Evolutionary conservation across 92 coral and sea anemone species (phyloP).

Genomic region (Phenganax stokvisi): DNA sequence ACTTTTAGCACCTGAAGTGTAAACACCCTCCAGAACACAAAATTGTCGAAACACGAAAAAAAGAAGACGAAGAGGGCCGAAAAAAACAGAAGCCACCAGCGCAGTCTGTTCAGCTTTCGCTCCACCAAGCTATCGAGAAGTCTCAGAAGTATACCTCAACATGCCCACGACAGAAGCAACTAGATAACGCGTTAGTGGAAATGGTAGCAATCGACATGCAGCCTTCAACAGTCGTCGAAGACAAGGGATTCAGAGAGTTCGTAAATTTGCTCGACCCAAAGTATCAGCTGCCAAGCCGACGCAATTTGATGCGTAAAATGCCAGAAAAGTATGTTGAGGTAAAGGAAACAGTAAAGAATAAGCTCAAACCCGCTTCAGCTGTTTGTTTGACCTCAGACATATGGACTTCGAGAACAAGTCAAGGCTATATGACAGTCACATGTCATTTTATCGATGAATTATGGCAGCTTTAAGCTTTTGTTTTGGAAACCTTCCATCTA

Average conservation of each 20-base stretch:
- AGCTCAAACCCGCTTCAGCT: constrained; percentile 17
- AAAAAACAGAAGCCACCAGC: no score
- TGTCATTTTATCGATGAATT: constrained; percentile 26
- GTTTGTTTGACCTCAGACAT: constrained; percentile 22
- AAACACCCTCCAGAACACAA: constrained; percentile 40
- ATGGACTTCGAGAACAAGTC: constrained; percentile 22
- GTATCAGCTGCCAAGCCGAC: no score
- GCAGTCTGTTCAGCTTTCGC: no score
- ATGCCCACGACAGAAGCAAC: no score
- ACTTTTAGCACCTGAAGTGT: constrained; percentile 37
- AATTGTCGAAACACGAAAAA: constrained; percentile 24
- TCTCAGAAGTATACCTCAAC: no score
- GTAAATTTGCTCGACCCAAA: no score
- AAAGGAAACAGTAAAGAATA: constrained; percentile 12
- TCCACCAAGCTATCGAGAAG: no score
- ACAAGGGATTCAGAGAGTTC: no score
- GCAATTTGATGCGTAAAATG: background rate
- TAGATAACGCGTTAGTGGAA: no score
- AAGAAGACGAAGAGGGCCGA: constrained; percentile 16
- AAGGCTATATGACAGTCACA: constrained; percentile 20
- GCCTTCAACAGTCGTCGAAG: no score
- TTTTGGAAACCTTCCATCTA: constrained; percentile 30
- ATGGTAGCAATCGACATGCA: no score
- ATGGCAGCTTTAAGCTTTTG: constrained; percentile 39
- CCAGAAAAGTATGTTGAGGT: constrained; percentile 11